A percentile compares a stretch with the other conserved stretches of the same genome.
Conservation (phyloP, 2,888 invertebrate genomes). For the Aphodius sticticus region DNA sequence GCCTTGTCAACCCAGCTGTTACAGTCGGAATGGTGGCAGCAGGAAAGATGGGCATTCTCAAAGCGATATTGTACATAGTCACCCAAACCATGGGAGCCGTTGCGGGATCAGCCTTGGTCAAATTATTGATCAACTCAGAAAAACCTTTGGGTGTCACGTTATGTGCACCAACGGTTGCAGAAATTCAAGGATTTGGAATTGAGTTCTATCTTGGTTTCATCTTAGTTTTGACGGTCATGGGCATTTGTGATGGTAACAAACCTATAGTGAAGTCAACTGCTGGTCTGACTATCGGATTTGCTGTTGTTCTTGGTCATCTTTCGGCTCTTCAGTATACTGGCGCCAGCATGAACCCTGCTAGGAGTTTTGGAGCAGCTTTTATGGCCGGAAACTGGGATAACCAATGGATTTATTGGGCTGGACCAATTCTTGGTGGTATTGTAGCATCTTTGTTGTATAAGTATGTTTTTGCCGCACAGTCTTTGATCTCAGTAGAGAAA, state of each 20-base stretch:
- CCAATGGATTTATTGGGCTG: constrained; percentile 95
- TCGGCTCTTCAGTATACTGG: constrained; percentile 86
- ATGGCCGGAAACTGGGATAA: constrained; percentile 76
- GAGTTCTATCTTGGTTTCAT: constrained; percentile 91
- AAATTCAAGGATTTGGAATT: constrained; percentile 85
- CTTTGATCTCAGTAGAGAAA: constrained; percentile 58
- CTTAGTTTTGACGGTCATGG: constrained; percentile 87
- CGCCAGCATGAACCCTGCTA: constrained; percentile 92
- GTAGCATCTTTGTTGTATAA: constrained; percentile 80
- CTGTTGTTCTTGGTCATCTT: constrained; percentile 85
- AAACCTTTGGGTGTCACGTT: constrained; percentile 60
- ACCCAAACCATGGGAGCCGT: constrained; percentile 86
- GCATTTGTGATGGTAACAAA: constrained; percentile 82
- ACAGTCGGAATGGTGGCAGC: constrained; percentile 81
- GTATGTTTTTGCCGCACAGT: constrained; percentile 66
- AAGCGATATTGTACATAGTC: constrained; percentile 80
- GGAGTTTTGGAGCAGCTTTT: constrained; percentile 87
- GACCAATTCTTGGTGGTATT: constrained; percentile 83
- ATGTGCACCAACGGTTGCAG: constrained; percentile 62
- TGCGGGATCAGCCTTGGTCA: constrained; percentile 78
- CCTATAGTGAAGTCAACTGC: constrained; percentile 82
- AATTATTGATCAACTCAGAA: constrained; percentile 70
- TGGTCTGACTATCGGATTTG: constrained; percentile 87
- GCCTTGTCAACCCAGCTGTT: constrained; percentile 93
- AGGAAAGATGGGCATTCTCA: constrained; percentile 78